Evolutionary conservation across 2,888 invertebrate species (phyloP), one percentile per base, ranked within the genome.

Genomic region (Xestoiulus laeticollis): DNA sequence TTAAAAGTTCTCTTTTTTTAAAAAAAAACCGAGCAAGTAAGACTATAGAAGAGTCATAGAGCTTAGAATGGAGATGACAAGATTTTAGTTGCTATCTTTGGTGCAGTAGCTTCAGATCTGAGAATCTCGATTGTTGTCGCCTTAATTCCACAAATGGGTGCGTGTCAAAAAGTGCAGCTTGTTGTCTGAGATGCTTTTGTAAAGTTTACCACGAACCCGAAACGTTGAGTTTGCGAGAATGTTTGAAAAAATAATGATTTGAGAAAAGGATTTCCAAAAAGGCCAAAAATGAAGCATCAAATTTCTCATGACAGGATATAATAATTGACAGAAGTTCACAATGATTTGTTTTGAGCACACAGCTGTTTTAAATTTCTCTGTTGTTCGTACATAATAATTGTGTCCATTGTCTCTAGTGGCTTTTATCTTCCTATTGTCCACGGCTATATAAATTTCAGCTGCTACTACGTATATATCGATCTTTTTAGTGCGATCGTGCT

Each of bases 231-330:
- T 30, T 30, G 78, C 78, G 78, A 32, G 26, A 2, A 30, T 78
- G 30, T 78, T 78, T 32, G 30, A 30, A 48, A 22, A 44, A 43
- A 85, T 85, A 85, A 43, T 85, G 85, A 43, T 85, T 85, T 85
- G 85, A 85, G 44, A 85, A 85, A 85, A 85, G 85, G 38, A 44
- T 78, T 43, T 44, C 85, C 44, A 85, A 43, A 44, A 78, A 87
- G 87, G 87, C 87, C 87, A 87, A 87, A 87, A 87, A 87, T 87
- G 87, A 87, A 87, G 87, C 87, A 87, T 87, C 87, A 85, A 85
- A 43, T 78, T 78, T 78, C 30, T 16, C 78, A 30, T 78, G 30
- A 5, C 78, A 78, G 30, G 78, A 78, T 78, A 26, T 22, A 26
- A 68, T 22, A 10, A 26, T 78, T 14, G 78, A 30, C 26, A 30